phyloP scores from a whole-genome alignment of 1,140 invertebrate species.

The Lamellibrachia luymesi region DNA sequence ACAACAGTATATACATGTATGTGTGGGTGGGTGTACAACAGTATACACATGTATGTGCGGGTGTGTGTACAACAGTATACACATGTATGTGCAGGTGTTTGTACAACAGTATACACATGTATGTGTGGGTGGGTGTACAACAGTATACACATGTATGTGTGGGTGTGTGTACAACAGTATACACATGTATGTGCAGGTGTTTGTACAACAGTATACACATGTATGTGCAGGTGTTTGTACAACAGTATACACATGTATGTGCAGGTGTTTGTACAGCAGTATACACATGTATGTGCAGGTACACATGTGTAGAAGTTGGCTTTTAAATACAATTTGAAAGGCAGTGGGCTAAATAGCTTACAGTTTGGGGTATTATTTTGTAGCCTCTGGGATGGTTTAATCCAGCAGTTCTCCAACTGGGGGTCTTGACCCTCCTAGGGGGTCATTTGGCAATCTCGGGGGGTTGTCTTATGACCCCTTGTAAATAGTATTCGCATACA shows the following conservation, averaged over 20 bases:
- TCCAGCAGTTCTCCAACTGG: too few relatives aligned
- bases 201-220: not conserved
- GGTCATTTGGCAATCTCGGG: too few relatives aligned
- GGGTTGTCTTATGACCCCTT: too few relatives aligned
- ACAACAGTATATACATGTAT: not conserved
- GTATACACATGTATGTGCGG: too few relatives aligned
- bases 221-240: not conserved
- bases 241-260: too few relatives aligned
- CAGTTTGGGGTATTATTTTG: too few relatives aligned
- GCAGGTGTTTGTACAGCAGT: too few relatives aligned
- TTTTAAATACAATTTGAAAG: not conserved
- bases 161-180: not conserved
- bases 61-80: not conserved
- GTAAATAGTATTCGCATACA: too few relatives aligned
- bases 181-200: not conserved
- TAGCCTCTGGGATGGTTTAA: too few relatives aligned
- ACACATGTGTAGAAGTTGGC: too few relatives aligned
- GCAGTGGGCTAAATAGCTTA: not conserved
- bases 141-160: not conserved
- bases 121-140: not conserved
- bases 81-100: not conserved
- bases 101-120: too few relatives aligned
- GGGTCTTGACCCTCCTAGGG: too few relatives aligned
- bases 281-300: not conserved
- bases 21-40: not conserved